These are phyloP conservation scores for Conistra vaccinii DNA, from an alignment of 2,888 invertebrate species.

Conservation along the genomic window DNA sequence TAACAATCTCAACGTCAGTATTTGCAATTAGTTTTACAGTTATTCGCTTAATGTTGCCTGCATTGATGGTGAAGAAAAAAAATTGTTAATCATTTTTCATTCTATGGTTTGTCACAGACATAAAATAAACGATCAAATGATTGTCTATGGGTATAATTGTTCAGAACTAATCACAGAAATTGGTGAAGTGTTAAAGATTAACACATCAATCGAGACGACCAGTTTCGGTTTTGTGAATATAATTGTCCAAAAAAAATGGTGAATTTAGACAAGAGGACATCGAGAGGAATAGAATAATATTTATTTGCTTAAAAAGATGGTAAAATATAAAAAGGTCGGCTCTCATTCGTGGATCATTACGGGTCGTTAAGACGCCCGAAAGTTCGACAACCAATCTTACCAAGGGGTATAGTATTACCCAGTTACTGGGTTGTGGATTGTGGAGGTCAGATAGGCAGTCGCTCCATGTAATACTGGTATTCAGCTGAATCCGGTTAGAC, in stretches of 20 bases:
- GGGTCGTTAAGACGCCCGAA: too few relatives aligned
- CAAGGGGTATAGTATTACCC: too few relatives aligned
- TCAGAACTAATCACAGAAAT: constrained; percentile 39
- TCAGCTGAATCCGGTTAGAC: too few relatives aligned
- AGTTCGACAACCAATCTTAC: too few relatives aligned
- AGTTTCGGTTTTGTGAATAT: background rate
- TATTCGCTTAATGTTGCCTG: background rate
- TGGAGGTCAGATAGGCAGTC: too few relatives aligned
- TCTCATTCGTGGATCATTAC: too few relatives aligned
- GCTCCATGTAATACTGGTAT: too few relatives aligned
- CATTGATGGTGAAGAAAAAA: background rate
- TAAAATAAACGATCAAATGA: constrained; percentile 31
- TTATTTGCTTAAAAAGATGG: too few relatives aligned
- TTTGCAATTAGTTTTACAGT: constrained; percentile 4
- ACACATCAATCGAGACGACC: constrained; percentile 24
- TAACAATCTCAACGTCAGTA: background rate
- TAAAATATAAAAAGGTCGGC: too few relatives aligned
- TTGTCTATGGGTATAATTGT: constrained; percentile 27
- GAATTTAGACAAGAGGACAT: background rate
- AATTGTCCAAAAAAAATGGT: background rate
- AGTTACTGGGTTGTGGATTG: too few relatives aligned
- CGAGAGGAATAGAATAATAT: too few relatives aligned
- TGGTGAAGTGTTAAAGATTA: constrained; percentile 28
- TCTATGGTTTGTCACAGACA: constrained; percentile 22
- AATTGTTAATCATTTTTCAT: background rate